Evolutionary conservation across 2,888 invertebrate genomes (phyloP), one percentile per base, ranked within the genome.

Genomic region (Sarcophaga carnaria): DNA sequence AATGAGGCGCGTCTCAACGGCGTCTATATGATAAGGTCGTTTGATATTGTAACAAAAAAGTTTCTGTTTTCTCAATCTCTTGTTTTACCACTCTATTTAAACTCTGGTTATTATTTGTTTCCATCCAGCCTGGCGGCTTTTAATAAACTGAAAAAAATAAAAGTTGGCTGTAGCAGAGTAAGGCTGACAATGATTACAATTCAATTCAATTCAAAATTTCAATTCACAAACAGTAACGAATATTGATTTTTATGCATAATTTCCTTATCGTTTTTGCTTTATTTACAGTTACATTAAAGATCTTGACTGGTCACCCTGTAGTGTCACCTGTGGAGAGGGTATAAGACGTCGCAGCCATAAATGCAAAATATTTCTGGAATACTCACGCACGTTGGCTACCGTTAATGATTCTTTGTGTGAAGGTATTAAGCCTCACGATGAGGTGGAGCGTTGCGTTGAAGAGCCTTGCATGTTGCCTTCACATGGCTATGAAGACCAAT

Each of bases 291-390:
- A 97, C 94, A 96, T 98, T 91, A 96, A 97, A 88, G 98, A 98
- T 85, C 94, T 94, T 12, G 97, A 97, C 78, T 99, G 98, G 98
- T 96, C 98, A 2, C 96, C 97, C 0, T 99, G 99, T 94, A 98
- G 97, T 90, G 97, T 96, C 0, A 96, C 97, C 0, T 99, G 99
- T 92, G 99, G 99, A 1, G 97, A 97, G 92, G 99, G 99, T 0
- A 94, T 96, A 89, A 95, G 97, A n/a, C 96, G 96, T 88, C 96
- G 98, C 54, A 96, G 96, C 90, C 98, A 98, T n/a, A 96, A 97
- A 90, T 99, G 99, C 94, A 98, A 97, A 94, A 98, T 99, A 90
- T 98, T 97, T 94, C 94, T 99, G 87, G 98, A 98, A 93, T 98
- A 98, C 93, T 97, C 98, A 82, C 95, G 96, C 89, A 98, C 98